Conservation (phyloP, 2,888 invertebrate genomes). For the Heliconius ethilla region DNA sequence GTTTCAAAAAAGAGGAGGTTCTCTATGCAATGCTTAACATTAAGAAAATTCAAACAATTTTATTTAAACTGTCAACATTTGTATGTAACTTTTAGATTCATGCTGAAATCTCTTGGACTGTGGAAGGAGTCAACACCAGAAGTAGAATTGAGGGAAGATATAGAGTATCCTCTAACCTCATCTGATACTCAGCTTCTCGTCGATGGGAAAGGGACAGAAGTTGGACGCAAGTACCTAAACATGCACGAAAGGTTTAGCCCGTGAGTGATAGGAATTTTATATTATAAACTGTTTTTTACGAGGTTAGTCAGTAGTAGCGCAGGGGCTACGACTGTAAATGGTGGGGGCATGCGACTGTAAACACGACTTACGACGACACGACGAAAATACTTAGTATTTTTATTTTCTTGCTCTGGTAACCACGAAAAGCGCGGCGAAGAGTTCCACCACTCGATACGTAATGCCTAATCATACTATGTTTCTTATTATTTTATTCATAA, state of each 20-base stretch:
- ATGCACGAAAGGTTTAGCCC: conserved; percentile 65
- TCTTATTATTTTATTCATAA: neutral
- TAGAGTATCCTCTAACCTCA: conserved; percentile 60
- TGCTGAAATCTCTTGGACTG: conserved; percentile 96
- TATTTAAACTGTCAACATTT: neutral
- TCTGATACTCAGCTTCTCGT: conserved; percentile 67
- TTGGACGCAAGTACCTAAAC: conserved; percentile 68
- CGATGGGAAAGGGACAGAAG: conserved; percentile 62
- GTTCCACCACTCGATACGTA: too few relatives aligned
- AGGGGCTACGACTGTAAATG: too few relatives aligned
- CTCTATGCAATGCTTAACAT: too few relatives aligned
- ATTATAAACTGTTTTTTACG: neutral
- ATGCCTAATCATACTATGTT: neutral
- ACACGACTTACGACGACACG: too few relatives aligned
- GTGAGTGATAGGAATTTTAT: conserved; percentile 62
- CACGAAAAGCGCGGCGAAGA: too few relatives aligned
- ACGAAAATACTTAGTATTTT: too few relatives aligned
- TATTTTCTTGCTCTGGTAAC: too few relatives aligned
- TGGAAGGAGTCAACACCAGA: conserved; percentile 83
- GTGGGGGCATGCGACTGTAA: too few relatives aligned
- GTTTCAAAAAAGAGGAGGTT: too few relatives aligned
- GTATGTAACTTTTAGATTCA: conserved; percentile 82
- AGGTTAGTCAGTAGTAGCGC: too few relatives aligned
- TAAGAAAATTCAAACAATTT: too few relatives aligned
- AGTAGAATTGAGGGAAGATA: conserved; percentile 69